A percentile compares a stretch with the other conserved stretches of the same genome.
Conservation (phyloP, 2,888 invertebrate species). For the Philereme vetulata region DNA sequence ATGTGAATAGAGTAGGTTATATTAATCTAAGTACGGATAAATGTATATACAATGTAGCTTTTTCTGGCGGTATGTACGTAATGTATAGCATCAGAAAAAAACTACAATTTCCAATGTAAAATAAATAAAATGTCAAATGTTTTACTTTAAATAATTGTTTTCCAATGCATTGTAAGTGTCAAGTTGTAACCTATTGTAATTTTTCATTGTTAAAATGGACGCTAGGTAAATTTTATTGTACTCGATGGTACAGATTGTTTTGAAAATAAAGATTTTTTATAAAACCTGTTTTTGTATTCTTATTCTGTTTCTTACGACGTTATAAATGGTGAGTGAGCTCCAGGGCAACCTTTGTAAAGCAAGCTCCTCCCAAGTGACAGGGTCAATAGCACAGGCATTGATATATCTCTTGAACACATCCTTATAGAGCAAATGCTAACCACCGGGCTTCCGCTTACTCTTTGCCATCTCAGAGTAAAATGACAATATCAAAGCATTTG, state of each 20-base stretch:
- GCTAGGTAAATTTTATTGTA: slow-evolving; percentile 73
- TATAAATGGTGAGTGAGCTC: too few relatives aligned
- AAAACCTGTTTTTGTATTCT: slow-evolving; percentile 22
- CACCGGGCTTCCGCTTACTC: too few relatives aligned
- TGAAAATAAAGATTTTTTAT: slow-evolving; percentile 66
- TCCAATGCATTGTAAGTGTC: slow-evolving; percentile 19
- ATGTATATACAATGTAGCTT: slow-evolving; percentile 3
- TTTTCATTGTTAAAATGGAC: slow-evolving; percentile 66
- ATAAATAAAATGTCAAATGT: background rate
- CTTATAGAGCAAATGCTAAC: too few relatives aligned
- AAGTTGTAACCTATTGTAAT: slow-evolving; percentile 47
- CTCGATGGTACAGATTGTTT: slow-evolving; percentile 69
- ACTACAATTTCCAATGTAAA: slow-evolving; percentile 15
- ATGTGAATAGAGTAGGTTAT: slow-evolving; percentile 8
- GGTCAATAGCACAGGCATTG: too few relatives aligned
- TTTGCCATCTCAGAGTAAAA: too few relatives aligned
- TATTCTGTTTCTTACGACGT: background rate
- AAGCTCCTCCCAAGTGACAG: too few relatives aligned
- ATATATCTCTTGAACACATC: too few relatives aligned
- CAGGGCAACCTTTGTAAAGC: too few relatives aligned
- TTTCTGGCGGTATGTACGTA: background rate
- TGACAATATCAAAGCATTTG: too few relatives aligned
- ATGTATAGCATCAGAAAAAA: background rate
- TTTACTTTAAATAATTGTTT: slow-evolving; percentile 19
- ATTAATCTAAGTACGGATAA: background rate